Percentiles rank a stretch among this genome's conserved stretches.
Evolutionary conservation across 2,113 vertebrate species (phyloP).

Genomic region (Polyodon spathula): DNA sequence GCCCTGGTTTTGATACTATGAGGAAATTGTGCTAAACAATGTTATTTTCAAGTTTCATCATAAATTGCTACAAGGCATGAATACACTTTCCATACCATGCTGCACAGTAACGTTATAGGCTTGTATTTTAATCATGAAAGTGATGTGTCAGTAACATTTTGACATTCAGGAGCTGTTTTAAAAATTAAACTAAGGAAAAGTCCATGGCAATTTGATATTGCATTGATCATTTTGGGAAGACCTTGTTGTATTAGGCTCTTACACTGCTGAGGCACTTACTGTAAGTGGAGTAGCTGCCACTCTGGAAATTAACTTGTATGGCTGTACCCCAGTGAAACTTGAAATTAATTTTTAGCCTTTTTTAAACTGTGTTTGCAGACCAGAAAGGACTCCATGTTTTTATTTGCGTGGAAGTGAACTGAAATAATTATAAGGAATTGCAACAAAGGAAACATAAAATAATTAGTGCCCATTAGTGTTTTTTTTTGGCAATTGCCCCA

Average conservation of each 20-base stretch:
- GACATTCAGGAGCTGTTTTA: slow-evolving; percentile 3
- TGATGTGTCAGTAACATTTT: slow-evolving; percentile 7
- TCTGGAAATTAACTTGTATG: background rate
- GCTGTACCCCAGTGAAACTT: background rate
- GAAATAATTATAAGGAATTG: no score
- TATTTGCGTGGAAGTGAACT: no score
- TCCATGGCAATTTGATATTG: slow-evolving; percentile 2
- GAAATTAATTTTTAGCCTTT: background rate
- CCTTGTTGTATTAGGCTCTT: background rate
- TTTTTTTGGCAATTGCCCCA: no score
- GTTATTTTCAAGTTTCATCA: background rate
- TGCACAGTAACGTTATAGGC: background rate
- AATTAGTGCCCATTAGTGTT: no score
- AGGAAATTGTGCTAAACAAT: no score
- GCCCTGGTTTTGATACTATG: no score
- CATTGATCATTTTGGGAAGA: slow-evolving; percentile 2
- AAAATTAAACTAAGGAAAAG: background rate
- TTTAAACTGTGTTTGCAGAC: background rate
- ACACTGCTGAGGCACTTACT: background rate
- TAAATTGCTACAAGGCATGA: background rate
- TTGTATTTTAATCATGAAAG: slow-evolving; percentile 4
- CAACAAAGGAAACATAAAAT: no score
- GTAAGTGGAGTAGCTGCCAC: background rate
- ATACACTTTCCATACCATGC: slow-evolving; percentile 2
- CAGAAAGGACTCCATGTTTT: background rate